A percentile compares a stretch with the other conserved stretches of the same genome.
Evolutionary conservation across 2,113 vertebrate genomes (phyloP).

Genomic region (Mesembrinibis cayennensis): DNA sequence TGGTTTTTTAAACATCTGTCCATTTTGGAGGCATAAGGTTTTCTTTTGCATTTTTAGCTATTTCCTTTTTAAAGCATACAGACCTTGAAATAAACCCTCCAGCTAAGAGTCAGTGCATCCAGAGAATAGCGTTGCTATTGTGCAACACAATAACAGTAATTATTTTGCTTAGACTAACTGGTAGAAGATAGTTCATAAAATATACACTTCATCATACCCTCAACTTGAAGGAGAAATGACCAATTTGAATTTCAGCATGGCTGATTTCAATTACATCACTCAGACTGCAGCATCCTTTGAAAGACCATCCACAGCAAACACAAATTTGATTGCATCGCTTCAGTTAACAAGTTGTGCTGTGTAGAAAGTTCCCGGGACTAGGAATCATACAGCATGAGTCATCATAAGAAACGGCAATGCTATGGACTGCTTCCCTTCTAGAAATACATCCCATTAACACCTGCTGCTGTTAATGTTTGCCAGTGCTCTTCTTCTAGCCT

Average conservation of each 20-base stretch:
- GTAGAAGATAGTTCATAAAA: neutral
- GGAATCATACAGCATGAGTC: neutral
- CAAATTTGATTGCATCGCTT: neutral
- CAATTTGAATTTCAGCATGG: slow-evolving; percentile 3
- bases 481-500: neutral
- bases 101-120: neutral
- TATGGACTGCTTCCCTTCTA: neutral
- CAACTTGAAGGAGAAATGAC: neutral
- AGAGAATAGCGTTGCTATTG: neutral
- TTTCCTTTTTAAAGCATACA: neutral
- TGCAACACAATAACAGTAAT: neutral
- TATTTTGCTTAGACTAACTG: neutral
- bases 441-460: neutral
- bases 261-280: neutral
- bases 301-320: neutral
- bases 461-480: neutral
- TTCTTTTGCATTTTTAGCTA: neutral
- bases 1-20: neutral
- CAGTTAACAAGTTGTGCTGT: neutral
- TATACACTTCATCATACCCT: neutral
- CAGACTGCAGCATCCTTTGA: neutral
- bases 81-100: neutral
- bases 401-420: neutral
- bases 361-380: neutral
- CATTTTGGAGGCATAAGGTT: neutral